A percentile compares a stretch with the other conserved stretches of the same genome.
Evolutionary conservation across 30 jellyfish, hydroid and myxozoan genomes (phyloP).

Genomic region (Rhopilema esculentum): DNA sequence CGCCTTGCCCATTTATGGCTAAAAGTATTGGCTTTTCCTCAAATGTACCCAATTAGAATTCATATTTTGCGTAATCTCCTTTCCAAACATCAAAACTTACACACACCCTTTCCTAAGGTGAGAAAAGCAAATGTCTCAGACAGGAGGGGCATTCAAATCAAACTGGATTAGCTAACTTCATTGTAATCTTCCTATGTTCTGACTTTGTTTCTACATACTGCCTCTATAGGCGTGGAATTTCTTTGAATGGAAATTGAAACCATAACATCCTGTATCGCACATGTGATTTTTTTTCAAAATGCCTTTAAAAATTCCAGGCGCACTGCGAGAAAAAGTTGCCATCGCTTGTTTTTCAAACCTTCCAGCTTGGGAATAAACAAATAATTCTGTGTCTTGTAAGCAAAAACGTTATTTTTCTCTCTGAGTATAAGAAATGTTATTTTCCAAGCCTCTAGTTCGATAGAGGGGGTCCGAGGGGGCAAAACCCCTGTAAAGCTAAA

Average conservation of each 20-base stretch:
- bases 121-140: neutral
- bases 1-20: conserved; percentile 80
- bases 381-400: too few relatives aligned
- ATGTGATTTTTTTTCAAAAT: too few relatives aligned
- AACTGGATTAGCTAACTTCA: neutral
- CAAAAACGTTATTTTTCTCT: too few relatives aligned
- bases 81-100: neutral
- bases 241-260: neutral
- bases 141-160: conserved; percentile 14
- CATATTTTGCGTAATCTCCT: conserved; percentile 20
- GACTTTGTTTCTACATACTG: neutral
- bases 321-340: too few relatives aligned
- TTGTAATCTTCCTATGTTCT: neutral
- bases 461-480: too few relatives aligned
- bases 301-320: neutral
- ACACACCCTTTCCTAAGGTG: conserved; percentile 27
- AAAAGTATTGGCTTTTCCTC: neutral
- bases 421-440: too few relatives aligned
- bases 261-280: neutral
- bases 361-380: too few relatives aligned
- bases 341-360: too few relatives aligned
- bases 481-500: too few relatives aligned
- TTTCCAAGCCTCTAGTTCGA: too few relatives aligned
- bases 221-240: neutral
- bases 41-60: conserved; percentile 56